Evolutionary conservation across 2,888 invertebrate genomes (phyloP).

Genomic region (Villa cingulata): DNA sequence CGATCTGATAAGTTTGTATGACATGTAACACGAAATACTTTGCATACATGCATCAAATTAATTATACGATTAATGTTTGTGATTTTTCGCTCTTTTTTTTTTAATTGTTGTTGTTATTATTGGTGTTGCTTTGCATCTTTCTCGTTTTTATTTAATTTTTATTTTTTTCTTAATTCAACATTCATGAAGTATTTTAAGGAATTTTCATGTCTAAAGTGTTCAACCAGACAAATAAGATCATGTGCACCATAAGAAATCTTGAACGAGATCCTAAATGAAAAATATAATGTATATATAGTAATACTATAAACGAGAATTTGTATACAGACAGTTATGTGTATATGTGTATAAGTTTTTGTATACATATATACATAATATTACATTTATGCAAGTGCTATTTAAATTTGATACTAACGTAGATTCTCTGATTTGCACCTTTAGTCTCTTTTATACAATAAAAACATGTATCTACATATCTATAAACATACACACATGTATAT

Average conservation of each 20-base stretch:
- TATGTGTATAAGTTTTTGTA: no score
- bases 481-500: no score
- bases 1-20: slow-evolving; percentile 16
- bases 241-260: slow-evolving; percentile 1
- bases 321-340: no score
- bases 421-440: slow-evolving; percentile 8
- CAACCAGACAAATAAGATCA: slow-evolving; percentile 6
- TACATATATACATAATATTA: no score
- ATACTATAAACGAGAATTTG: no score
- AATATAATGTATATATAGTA: not conserved
- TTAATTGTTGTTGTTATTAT: not conserved
- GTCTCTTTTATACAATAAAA: no score
- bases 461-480: no score
- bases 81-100: not conserved
- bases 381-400: not conserved
- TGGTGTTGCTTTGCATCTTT: not conserved
- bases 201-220: not conserved
- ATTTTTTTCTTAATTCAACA: not conserved
- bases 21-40: slow-evolving; percentile 23
- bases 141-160: not conserved
- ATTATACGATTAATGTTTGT: slow-evolving; percentile 36
- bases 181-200: not conserved
- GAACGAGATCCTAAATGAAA: slow-evolving; percentile 1
- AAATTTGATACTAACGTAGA: slow-evolving; percentile 4
- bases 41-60: slow-evolving; percentile 37